Base-by-base conservation (phyloP, 2,888 invertebrate species). In the Pimpla rufipes region DNA sequence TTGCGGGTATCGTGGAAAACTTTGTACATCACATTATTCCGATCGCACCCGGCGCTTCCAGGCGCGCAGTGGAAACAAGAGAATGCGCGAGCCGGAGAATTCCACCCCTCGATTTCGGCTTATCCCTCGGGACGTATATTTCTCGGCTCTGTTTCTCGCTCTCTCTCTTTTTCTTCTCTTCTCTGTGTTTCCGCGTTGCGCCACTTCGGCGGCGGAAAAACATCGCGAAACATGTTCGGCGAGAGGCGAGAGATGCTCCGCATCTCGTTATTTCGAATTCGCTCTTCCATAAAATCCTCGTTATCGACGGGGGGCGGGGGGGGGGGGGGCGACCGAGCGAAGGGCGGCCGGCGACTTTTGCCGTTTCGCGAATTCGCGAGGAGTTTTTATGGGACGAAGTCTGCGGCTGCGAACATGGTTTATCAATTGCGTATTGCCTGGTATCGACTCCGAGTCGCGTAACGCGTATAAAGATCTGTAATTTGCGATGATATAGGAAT, bases 21-120 rank as follows among this genome's bases (percentile, higher is more conserved):
- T 90, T 89, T 73, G 81, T 79, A 86, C 90, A 89, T 90, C 84
- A 86, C 86, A 89, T 90, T 90, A 89, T 87, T 78, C 87, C 81
- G 75, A 71, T 67, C 77, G 85, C 59, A 29, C 52, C n/a, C n/a
- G 55, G 37, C 67, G 29, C 11, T 23, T 64, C n/a, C n/a, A n/a
- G n/a, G 37, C 59, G 18, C 55, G 35, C 67, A n/a, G 68, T 73
- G 16, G 75, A 75, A 76, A 75, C 75, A 64, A 75, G 40, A 13
- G 62, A 73, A 59, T 35, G 45, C 73, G n/a, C n/a, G n/a, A n/a
- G n/a, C n/a, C n/a, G n/a, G 45, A 45, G 73, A 40, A 59, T 73
- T 73, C 18, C 40, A 45, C 10, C 45, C 57, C 18, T 42, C 13
- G 45, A 42, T 59, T 73, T 59, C 59, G 45, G 45, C n/a, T 57